Base-by-base conservation (phyloP, 2,888 invertebrate species). In the Cephus nigrinus region DNA sequence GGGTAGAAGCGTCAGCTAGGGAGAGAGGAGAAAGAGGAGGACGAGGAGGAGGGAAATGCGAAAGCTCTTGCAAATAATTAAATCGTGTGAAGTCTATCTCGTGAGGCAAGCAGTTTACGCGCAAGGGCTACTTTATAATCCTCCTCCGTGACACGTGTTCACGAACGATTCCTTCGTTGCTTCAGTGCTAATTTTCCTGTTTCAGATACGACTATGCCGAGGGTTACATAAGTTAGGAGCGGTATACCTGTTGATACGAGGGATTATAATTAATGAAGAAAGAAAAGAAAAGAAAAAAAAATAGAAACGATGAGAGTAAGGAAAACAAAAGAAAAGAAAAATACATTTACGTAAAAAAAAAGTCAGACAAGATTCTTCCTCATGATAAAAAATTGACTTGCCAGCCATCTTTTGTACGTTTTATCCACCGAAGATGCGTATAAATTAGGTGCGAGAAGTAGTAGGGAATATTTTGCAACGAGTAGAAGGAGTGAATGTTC, bases 401-500 rank as follows among this genome's bases (percentile, higher is more conserved):
- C 91, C 91, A 91, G 90, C 91, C 90, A 90, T 90, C 89, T 91
- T 91, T 91, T 91, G 90, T 91, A 91, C 90, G 87, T 90, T 91
- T 90, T 89, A 90, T 90, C 88, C 87, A 88, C 84, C 88, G 40
- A 40, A 40, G 40, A 40, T 40, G 40, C 40, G 40, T 40, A 40
- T 40, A 88, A 84, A 86, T 84, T 86, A 12, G 75, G n/a, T 69
- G 71, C 86, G 88, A 86, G 89, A 91, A 89, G 40, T 40, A 89
- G 88, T 90, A 91, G 90, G 87, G 84, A 89, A 90, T 91, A 91
- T 91, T 91, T 91, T 91, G 90, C 91, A 91, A 91, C 87, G 90
- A 90, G 88, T 90, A 90, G 89, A 87, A 15, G 40, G 86, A 88
- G 85, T 86, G 73, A 76, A 34, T n/a, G 40, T 31, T 11, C 69